Evolutionary conservation across 64 coral and sea anemone species (phyloP).

Genomic region (Porites lutea): DNA sequence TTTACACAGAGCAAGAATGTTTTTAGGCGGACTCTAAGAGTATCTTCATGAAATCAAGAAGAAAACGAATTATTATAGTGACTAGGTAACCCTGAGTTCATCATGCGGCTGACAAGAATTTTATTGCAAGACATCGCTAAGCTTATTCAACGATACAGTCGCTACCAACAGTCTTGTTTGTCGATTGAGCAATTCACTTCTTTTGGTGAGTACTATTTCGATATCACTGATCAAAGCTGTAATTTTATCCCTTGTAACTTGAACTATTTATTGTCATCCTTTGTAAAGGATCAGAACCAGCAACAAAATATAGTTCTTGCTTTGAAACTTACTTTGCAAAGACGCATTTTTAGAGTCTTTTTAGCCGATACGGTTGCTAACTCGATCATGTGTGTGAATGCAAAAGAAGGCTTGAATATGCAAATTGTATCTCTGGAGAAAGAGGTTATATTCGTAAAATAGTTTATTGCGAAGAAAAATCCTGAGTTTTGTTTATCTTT

Average conservation of each 20-base stretch:
- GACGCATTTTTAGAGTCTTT: neutral
- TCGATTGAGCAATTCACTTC: constrained; percentile 99
- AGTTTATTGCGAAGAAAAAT: no score
- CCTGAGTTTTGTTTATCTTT: neutral
- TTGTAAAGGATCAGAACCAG: no score
- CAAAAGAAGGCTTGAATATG: neutral
- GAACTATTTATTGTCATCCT: neutral
- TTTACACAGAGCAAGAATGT: neutral
- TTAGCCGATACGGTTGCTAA: neutral
- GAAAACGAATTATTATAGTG: neutral
- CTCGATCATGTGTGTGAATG: neutral
- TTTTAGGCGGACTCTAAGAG: neutral
- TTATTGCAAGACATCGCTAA: constrained; percentile 82
- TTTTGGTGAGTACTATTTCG: constrained; percentile 78
- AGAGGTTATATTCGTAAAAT: neutral
- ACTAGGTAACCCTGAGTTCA: neutral
- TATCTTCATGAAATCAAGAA: constrained; percentile 35
- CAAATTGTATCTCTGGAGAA: neutral
- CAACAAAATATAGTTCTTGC: neutral
- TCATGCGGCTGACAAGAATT: constrained; percentile 76
- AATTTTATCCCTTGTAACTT: neutral
- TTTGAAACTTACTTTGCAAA: neutral
- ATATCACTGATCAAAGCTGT: neutral
- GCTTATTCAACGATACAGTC: constrained; percentile 94
- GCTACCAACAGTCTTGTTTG: constrained; percentile 95